Evolutionary conservation across 2,888 invertebrate species (phyloP).

Genomic region (Teleogryllus oceanicus): DNA sequence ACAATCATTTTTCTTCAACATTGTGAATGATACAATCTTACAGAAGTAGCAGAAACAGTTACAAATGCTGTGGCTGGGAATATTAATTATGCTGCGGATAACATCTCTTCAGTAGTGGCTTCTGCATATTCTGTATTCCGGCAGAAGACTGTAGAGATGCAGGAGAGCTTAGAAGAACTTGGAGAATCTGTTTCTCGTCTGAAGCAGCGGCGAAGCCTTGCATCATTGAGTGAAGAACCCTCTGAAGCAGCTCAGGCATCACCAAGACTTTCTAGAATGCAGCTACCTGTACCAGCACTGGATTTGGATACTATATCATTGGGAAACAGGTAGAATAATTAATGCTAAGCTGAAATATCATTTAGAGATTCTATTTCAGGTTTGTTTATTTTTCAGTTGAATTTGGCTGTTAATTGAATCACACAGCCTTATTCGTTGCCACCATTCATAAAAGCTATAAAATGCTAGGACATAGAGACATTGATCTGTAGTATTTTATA

Average conservation of each 20-base stretch:
- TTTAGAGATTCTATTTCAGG: no score
- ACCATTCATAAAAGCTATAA: no score
- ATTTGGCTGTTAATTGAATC: no score
- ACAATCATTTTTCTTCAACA: background rate
- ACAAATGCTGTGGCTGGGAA: constrained; percentile 52
- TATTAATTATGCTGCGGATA: constrained; percentile 45
- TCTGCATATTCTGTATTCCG: constrained; percentile 52
- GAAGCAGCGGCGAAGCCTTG: constrained; percentile 37
- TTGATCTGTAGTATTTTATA: no score
- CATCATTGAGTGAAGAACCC: constrained; percentile 35
- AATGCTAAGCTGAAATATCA: no score
- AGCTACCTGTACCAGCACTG: constrained; percentile 33
- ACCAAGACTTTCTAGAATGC: constrained; percentile 27
- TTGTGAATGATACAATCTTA: constrained; percentile 26
- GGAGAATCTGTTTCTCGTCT: constrained; percentile 39
- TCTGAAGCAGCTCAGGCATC: constrained; percentile 30
- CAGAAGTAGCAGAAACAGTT: constrained; percentile 52
- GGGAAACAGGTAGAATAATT: constrained; percentile 30
- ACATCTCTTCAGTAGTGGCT: constrained; percentile 46
- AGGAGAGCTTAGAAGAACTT: constrained; percentile 41
- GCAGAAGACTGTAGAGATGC: constrained; percentile 48
- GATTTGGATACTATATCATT: constrained; percentile 40
- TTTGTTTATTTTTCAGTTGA: no score
- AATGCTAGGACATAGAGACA: no score
- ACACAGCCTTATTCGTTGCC: no score